Evolutionary conservation across 2,888 invertebrate genomes (phyloP), one percentile per base, ranked within the genome.

Genomic region (Allophyes oxyacanthae): DNA sequence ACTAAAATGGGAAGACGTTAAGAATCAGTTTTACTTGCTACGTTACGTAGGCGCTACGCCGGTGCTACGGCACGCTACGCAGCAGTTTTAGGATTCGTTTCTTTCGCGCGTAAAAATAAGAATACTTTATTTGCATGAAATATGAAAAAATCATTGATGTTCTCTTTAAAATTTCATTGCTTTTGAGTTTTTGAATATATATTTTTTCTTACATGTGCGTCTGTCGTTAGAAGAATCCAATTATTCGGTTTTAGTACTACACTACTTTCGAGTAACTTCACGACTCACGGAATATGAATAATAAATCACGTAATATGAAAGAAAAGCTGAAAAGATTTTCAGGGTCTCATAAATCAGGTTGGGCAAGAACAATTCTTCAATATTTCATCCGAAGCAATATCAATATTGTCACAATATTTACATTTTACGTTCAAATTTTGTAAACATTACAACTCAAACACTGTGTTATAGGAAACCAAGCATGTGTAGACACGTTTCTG

Each of bases 401-500:
- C 49, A 54, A 57, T 57, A 43, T 57, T 42, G 42, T 48, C 14
- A 50, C 48, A 58, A 61, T 61, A 51, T 57, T 61, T 55, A 54
- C 44, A 54, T 61, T 54, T 45, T 25, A 62, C 44, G 36, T 55
- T 55, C 2, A 46, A 45, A 55, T 56, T 49, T 57, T 63, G 46
- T 63, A 55, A 66, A 61, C 45, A 64, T 57, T 52, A 56, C 54
- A 44, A 56, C 44, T 46, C 57, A 64, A 68, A 63, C 51, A 59
- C 34, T 64, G 57, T 56, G 50, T 62, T 60, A 59, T 64, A 59
- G 64, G 49, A 51, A 68, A 53, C 45, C 43, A 37, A 51, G 37
- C 55, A 63, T n/a, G n/a, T 46, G 50, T 45, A 56, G 49, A 54
- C 48, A 59, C 43, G 37, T 58, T 64, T 46, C 42, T 37, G 46